Base-by-base conservation (phyloP, 2,797 vertebrate species). In the Poeciliopsis paucimaculata region DNA sequence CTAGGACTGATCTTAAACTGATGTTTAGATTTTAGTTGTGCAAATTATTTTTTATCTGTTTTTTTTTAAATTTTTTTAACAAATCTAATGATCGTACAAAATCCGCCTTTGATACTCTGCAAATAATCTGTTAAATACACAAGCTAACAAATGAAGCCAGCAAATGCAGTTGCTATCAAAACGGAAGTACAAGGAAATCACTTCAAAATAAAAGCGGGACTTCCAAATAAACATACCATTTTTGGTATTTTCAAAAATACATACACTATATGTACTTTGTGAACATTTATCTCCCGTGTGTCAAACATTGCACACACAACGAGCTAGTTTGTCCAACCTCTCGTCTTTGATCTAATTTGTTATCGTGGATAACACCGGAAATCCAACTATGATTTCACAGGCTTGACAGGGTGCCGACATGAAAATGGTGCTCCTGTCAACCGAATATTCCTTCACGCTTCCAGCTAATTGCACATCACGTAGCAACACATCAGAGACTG, bases 191-290 rank as follows among this genome's bases (percentile, higher is more conserved):
- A 5, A 13, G 0, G 6, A 0, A 1, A 1, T 0, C 11, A 36
- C 77, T 91, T 91, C 92, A 91, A 73, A 90, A 84, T 91, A 93
- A 92, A 88, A 86, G 84, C 68, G 0, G 39, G 12, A 7, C 26
- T 71, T 15, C 3, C 2, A 2, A 18, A 13, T 45, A 70, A 70
- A 26, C 23, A 26, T 0, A 5, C 11, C 12, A 43, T 31, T 60
- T 28, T 16, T 31, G 11, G 1, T 1, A 31, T 31, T 16, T 31
- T 31, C 10, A 15, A 31, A 28, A 15, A 31, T 15, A 60, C n/a
- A 28, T 28, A 28, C 12, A 28, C 5, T 31, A 28, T 15, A 12
- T 60, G 15, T 15, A 36, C 6, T 31, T 39, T 68, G 3, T 7
- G 2, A 5, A 20, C 7, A 62, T 39, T 23, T 66, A 64, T 39